Evolutionary conservation across 2,113 vertebrate species (phyloP), one percentile per base, ranked within the genome.

Genomic region (Hipposideros armiger): DNA sequence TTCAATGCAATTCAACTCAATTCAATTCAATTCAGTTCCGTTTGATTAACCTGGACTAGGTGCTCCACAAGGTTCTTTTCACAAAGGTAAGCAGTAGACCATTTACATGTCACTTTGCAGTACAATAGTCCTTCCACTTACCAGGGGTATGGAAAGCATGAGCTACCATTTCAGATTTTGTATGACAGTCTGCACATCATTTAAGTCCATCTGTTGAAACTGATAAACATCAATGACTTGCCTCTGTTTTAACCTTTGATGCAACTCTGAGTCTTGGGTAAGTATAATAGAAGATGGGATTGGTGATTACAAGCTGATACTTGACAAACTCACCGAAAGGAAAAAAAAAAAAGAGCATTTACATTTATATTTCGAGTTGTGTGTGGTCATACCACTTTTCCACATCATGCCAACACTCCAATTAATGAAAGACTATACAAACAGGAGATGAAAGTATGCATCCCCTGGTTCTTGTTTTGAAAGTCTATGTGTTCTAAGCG

Each of bases 391-490:
- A 47, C 7, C 9, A 70, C 30, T 87, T 69, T 85, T 92, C 84
- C 74, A 78, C 56, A 62, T 76, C 94, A 85, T 94, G 90, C 76
- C 84, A 78, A 58, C 67, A 50, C 69, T 40, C 16, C 36, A 73
- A 56, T 86, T 95, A 93, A 73, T 97, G 80, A 95, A 95, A 95
- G 36, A 58, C 52, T 69, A 54, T 7, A 45, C 58, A 90, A 91
- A 77, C 22, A 81, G 6, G 47, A 94, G 69, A 92, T 90, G 60
- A 95, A 95, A 95, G 76, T 62, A 90, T 64, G 45, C 47, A 17
- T 87, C 26, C 17, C 58, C 78, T 72, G 91, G 45, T 70, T 90
- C 72, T 95, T 95, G 36, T 95, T 97, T 90, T 85, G 56, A 90
- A 87, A 82, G 89, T 76, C 40, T 94, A 80, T 90, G 94, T 89